Base-by-base conservation (phyloP, 2,888 invertebrate species). In the Gastrophysa polygoni region DNA sequence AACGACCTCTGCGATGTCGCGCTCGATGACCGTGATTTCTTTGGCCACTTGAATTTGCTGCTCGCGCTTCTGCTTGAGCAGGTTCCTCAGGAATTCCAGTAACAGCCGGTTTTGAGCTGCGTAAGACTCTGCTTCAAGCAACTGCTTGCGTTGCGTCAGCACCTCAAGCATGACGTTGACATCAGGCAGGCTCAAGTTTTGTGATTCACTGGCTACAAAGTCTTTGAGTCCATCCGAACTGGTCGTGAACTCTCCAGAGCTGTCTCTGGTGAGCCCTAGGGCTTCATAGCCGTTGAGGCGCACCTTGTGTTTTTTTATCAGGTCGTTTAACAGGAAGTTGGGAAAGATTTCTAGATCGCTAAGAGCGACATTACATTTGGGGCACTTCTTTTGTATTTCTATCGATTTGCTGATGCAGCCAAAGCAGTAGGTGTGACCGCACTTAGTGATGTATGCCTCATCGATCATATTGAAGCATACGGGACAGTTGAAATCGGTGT, bases 351-450 rank as follows among this genome's bases (percentile, higher is more conserved):
- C 93, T 68, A 85, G 85, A 0, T 86, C 87, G 1, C 88, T 87
- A 7, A 94, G 82, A 1, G 87, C 84, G 11, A 87, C 88, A 72
- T 90, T 91, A 79, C 95, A 96, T 79, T 93, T 92, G 1, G 95
- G 95, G 79, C 95, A 96, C 48, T 91, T 84, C 61, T 88, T 87
- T 63, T 83, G 85, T 1, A 84, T 82, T 73, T 90, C 89, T 38
- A 92, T 82, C 1, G 89, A 87, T 69, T 86, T 86, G 17, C 83
- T 81, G 51, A 96, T 92, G 81, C 96, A 96, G 16, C 87, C 85
- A 77, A 88, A 89, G 81, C 96, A 96, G 83, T 93, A 96, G 1
- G 95, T 95, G 79, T 96, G 96, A 0, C 96, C 96, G 82, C 96
- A 96, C 70, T 91, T 88, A 0, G 95, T 95, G 75, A 96, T 93